Evolutionary conservation across 2,113 vertebrate species (phyloP), one percentile per base, ranked within the genome.

Genomic region (Albula glossodonta): DNA sequence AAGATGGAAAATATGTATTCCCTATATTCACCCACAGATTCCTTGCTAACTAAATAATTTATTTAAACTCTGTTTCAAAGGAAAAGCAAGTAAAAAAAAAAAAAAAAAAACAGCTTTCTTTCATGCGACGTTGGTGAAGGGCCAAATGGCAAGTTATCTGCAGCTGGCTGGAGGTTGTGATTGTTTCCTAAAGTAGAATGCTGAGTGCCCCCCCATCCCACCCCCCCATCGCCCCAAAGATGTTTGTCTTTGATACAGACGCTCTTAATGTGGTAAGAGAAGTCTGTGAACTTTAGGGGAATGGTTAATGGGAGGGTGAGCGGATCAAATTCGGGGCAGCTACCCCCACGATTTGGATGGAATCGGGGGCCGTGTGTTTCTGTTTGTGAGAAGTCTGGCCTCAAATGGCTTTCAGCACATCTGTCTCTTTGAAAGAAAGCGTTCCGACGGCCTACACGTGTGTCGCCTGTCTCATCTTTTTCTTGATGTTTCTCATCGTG

Each of bases 91-190:
- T 83, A 93, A 93, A 66, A 60, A 56, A 8, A 84, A 80, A 7
- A 93, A 66, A 60, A 56, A 8, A 84, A 93, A 93, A 93, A 94
- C 93, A 94, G 93, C 92, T 91, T 87, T 87, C 90, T 90, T 92
- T 93, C 91, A 91, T 93, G 93, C 91, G 87, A 85, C 10, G 49
- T 88, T 92, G 93, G 93, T 89, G 1, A 82, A 74, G 80, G 82
- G 91, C 93, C 95, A 93, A 88, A 49, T 88, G 85, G 84, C 87
- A 82, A 85, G 88, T 89, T 90, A 89, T 92, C 88, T 84, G 86
- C 88, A 87, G 83, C 92, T 85, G 82, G 90, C 88, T 87, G 50
- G 77, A 80, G 84, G 90, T 90, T 90, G 86, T 82, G 89, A 78
- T 83, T 81, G 57, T 90, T 85, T 90, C 83, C 89, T 85, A 85